A percentile compares a stretch with the other conserved stretches of the same genome.
Evolutionary conservation across 2,888 invertebrate genomes (phyloP).

Genomic region (Microlaimidae sp.): DNA sequence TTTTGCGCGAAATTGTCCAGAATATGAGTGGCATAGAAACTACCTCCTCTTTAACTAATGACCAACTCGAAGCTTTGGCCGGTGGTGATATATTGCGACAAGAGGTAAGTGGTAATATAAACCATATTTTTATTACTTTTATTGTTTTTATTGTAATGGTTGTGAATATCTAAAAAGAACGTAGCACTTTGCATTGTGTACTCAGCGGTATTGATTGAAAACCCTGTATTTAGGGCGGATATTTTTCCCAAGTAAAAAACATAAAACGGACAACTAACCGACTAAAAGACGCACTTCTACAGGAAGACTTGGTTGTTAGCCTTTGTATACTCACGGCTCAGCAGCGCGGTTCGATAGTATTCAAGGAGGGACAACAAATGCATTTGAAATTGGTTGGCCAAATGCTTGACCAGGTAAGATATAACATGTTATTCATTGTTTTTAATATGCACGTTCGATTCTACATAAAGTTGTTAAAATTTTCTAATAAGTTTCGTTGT

Average conservation of each 20-base stretch:
- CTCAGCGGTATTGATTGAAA: no score
- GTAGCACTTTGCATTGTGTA: no score
- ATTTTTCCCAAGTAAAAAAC: conserved; percentile 87
- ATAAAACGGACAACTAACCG: conserved; percentile 84
- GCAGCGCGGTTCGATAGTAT: conserved; percentile 86
- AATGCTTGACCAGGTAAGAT: conserved; percentile 48
- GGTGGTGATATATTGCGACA: conserved; percentile 86
- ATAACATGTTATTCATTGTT: no score
- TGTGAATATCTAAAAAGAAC: no score
- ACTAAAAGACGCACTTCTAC: conserved; percentile 80
- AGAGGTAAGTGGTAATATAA: conserved; percentile 64
- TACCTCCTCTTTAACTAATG: conserved; percentile 81
- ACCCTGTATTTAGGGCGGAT: conserved; percentile 79
- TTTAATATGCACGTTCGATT: no score
- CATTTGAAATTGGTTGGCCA: conserved; percentile 58
- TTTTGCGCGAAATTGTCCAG: conserved; percentile 89
- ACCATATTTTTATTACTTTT: no score
- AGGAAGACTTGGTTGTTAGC: conserved; percentile 73
- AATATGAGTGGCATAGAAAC: conserved; percentile 99
- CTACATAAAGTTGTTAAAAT: no score
- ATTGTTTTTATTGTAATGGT: no score
- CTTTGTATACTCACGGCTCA: conserved; percentile 87
- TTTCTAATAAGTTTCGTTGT: no score
- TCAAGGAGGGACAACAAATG: conserved; percentile 34
- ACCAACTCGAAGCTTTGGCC: conserved; percentile 86